Base-by-base conservation (phyloP, 2,888 invertebrate species). In the Unio delphinus region DNA sequence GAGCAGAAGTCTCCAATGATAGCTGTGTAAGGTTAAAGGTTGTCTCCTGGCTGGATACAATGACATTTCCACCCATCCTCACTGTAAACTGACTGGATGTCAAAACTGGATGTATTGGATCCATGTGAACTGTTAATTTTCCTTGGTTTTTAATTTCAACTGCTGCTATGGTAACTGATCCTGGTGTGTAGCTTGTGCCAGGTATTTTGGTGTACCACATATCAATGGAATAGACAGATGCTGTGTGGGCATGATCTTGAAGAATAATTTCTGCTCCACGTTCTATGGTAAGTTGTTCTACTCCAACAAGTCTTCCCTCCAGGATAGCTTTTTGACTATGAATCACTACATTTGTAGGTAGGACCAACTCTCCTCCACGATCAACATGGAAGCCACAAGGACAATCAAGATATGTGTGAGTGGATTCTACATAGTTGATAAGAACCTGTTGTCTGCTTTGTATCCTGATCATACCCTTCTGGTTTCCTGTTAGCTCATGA, bases 361-460 rank as follows among this genome's bases (percentile, higher is more conserved):
- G 72, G 60, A 84, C 75, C 56, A 82, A 68, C 70, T 84, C 83
- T 26, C 83, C 85, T n/a, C 76, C 80, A 18, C 55, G 55, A 60
- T 85, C 83, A 0, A 85, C 77, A 70, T 83, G 83, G 66, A 85
- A 77, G 28, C 83, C 84, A 76, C 84, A 83, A 17, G 85, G 84
- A 15, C 82, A 72, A 68, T 84, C 83, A 8, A 85, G 73, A 61
- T 83, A 84, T 7, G 85, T 84, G 71, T 84, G 83, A 2, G 85
- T 82, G 4, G 83, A 80, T 54, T 78, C 82, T 8, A 84, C 83
- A 75, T 80, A 82, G 62, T 83, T 30, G 3, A 85, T 76, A 23
- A 74, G 62, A 11, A 84, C 67, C 59, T 80, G 79, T 65, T 85
- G 85, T 15, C 68, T 63, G 58, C 68, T 72, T 62, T 82, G 82